Conservation (phyloP, 2,113 vertebrate genomes). For the Macquaria australasica region DNA sequence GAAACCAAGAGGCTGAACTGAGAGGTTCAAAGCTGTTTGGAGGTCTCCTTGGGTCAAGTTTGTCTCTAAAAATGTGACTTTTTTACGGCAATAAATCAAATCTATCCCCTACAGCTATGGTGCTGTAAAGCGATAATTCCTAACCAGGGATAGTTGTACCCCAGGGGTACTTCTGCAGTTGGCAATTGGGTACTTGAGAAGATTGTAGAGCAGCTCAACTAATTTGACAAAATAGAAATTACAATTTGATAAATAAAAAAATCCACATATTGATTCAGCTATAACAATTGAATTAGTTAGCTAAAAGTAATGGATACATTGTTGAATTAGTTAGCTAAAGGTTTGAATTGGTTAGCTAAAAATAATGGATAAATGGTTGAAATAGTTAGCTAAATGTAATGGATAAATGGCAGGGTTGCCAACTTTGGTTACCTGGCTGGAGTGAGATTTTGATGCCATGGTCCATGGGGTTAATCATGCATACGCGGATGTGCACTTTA, state of each 20-base stretch:
- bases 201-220: neutral
- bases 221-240: neutral
- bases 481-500: no score
- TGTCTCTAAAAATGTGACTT: constrained; percentile 24
- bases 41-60: constrained; percentile 23
- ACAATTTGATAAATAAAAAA: neutral
- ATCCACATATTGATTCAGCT: neutral
- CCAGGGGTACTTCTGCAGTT: neutral
- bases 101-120: constrained; percentile 4
- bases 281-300: neutral
- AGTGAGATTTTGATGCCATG: no score
- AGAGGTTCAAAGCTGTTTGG: constrained; percentile 30
- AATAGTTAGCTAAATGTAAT: no score
- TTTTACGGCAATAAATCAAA: constrained; percentile 54
- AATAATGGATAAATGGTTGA: no score
- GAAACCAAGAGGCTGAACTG: constrained; percentile 22
- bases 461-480: no score
- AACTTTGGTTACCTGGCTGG: no score
- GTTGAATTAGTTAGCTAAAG: neutral
- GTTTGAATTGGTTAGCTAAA: no score
- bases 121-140: neutral
- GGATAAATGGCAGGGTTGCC: no score
- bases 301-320: neutral
- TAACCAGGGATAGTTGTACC: neutral
- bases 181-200: neutral